These are phyloP conservation scores for Dissostichus mawsoni DNA, from an alignment of 2,113 vertebrate species.

Conservation along the genomic window DNA sequence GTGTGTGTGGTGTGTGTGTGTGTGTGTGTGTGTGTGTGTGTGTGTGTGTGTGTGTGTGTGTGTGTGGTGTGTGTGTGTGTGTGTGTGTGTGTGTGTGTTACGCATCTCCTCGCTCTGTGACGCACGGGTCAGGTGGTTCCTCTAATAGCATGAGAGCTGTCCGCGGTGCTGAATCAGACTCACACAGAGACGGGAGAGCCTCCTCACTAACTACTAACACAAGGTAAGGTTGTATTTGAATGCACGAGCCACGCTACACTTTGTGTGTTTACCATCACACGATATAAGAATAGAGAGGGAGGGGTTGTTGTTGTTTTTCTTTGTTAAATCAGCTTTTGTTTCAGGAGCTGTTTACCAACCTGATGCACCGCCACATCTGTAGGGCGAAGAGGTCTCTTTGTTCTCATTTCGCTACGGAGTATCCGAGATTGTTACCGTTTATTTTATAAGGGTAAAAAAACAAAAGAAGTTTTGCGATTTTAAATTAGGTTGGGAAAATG, in stretches of 20 bases:
- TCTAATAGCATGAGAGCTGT: conserved; percentile 86
- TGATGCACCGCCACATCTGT: conserved; percentile 78
- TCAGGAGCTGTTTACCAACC: conserved; percentile 70
- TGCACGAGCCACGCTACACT: not conserved
- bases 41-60: not conserved
- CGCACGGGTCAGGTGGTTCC: conserved; percentile 80
- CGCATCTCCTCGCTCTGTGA: conserved; percentile 71
- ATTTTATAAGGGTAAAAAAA: not conserved
- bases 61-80: not conserved
- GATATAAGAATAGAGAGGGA: rapidly evolving
- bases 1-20: conserved; percentile 12
- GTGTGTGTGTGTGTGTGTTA: conserved; percentile 24
- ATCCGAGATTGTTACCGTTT: not conserved
- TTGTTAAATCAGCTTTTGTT: not conserved
- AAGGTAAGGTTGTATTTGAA: conserved; percentile 75
- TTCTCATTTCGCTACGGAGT: conserved; percentile 19
- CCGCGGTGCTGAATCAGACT: conserved; percentile 77
- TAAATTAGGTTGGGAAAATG: not conserved
- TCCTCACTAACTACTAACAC: conserved; percentile 52
- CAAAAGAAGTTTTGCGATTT: not conserved
- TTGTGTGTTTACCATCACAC: not conserved
- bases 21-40: not conserved
- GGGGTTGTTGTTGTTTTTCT: not conserved
- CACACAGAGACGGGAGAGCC: conserved; percentile 63
- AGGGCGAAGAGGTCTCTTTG: conserved; percentile 53